Percentiles rank a stretch among this genome's conserved stretches.
Evolutionary conservation across 23 tunicate genomes (phyloP).

Genomic region (Phallusia fumigata): DNA sequence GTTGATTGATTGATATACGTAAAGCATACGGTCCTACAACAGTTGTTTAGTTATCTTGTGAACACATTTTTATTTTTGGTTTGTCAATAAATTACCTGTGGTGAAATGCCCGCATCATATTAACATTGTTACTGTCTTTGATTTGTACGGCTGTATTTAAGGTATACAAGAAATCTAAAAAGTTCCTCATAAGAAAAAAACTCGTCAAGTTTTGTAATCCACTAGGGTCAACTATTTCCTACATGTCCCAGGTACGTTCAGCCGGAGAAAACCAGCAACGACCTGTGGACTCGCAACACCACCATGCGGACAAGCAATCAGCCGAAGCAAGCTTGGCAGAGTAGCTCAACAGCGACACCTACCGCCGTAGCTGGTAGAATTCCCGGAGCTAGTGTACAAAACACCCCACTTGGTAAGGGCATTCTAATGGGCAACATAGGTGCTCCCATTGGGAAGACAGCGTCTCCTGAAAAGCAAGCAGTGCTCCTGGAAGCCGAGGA

Average conservation of each 20-base stretch:
- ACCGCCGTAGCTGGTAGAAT: constrained; percentile 50
- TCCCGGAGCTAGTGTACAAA: constrained; percentile 45
- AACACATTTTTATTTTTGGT: too few species aligned
- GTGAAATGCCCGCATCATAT: too few species aligned
- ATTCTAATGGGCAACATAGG: neutral
- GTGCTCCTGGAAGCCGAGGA: neutral
- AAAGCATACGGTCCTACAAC: too few species aligned
- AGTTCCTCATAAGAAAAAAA: too few species aligned
- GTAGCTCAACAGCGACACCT: constrained; percentile 36
- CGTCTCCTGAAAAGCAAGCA: neutral
- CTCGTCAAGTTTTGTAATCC: too few species aligned
- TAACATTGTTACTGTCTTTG: too few species aligned
- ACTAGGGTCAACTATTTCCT: too few species aligned
- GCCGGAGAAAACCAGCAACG: constrained; percentile 64
- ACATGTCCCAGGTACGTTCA: constrained; percentile 55
- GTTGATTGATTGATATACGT: too few species aligned
- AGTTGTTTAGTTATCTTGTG: too few species aligned
- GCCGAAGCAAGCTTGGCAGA: constrained; percentile 51
- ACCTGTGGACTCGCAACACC: constrained; percentile 73
- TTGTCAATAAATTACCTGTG: too few species aligned
- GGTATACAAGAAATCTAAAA: too few species aligned
- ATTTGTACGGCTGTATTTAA: too few species aligned
- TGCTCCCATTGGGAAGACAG: neutral
- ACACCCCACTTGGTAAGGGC: constrained; percentile 21
- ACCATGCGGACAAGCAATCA: constrained; percentile 43